Percentiles rank a stretch among this genome's conserved stretches.
These are phyloP conservation scores for Bolinopsis microptera DNA, from an alignment of 37 sponge, comb jelly and placozoan species.

Conservation along the genomic window DNA sequence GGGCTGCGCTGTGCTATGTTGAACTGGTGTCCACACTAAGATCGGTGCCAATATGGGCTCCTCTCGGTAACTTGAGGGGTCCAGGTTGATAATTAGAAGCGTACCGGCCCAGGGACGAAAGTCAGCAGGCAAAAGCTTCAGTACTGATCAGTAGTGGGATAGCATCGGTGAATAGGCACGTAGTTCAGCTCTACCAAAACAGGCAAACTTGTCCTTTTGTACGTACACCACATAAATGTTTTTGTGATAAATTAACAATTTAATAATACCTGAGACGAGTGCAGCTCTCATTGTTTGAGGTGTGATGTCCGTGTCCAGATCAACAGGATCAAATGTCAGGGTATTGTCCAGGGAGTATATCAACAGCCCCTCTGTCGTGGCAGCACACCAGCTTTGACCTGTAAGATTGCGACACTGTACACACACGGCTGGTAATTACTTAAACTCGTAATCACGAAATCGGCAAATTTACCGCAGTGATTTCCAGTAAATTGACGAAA, in stretches of 20 bases:
- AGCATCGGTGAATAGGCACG: slow-evolving; percentile 92
- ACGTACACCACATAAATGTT: neutral
- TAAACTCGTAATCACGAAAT: no score
- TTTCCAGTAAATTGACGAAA: no score
- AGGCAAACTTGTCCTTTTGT: slow-evolving; percentile 71
- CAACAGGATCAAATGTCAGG: slow-evolving; percentile 85
- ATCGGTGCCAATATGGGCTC: slow-evolving; percentile 90
- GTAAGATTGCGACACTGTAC: neutral
- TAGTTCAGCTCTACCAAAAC: slow-evolving; percentile 83
- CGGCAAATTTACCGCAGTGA: no score
- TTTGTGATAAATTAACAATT: neutral
- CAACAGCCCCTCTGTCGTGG: slow-evolving; percentile 89
- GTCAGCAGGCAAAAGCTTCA: slow-evolving; percentile 96
- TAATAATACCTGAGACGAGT: neutral
- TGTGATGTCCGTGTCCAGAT: slow-evolving; percentile 82
- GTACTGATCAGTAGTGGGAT: slow-evolving; percentile 93
- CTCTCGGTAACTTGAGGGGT: slow-evolving; percentile 73
- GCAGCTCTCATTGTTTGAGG: slow-evolving; percentile 72
- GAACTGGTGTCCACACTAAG: slow-evolving; percentile 97
- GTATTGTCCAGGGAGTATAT: slow-evolving; percentile 83
- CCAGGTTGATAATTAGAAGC: slow-evolving; percentile 98
- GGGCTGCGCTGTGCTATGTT: slow-evolving; percentile 85
- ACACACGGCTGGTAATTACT: no score
- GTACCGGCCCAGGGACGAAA: slow-evolving; percentile 95
- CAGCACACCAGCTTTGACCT: slow-evolving; percentile 92